Conservation (phyloP, 2,797 vertebrate genomes). For the Dendrocincla tyrannina region DNA sequence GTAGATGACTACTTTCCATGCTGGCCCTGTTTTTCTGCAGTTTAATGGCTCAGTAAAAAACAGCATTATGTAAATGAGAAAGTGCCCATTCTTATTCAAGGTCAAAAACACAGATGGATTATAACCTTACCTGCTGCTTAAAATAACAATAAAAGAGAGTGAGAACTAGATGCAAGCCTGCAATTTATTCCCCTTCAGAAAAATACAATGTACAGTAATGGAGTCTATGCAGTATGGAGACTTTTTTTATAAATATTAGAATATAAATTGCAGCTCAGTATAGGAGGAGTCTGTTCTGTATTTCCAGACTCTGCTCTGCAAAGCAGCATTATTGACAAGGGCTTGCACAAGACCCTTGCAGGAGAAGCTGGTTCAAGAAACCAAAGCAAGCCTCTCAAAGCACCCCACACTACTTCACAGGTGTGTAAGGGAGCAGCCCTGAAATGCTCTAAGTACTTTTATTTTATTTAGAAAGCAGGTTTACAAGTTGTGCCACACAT, state of each 20-base stretch:
- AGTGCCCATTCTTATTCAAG: constrained; percentile 40
- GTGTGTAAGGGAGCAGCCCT: not conserved
- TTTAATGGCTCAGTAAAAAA: constrained; percentile 63
- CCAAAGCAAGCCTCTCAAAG: not conserved
- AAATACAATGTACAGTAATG: not conserved
- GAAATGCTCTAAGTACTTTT: not conserved
- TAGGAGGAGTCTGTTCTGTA: not conserved
- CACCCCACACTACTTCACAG: not conserved
- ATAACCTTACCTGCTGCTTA: constrained; percentile 57
- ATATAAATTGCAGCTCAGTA: not conserved
- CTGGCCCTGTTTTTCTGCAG: constrained; percentile 23
- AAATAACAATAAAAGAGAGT: constrained; percentile 35
- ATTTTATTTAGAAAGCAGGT: not conserved
- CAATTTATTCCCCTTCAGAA: not conserved
- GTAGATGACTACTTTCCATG: constrained; percentile 43
- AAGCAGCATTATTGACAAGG: not conserved
- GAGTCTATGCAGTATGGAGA: not conserved
- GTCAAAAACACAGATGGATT: constrained; percentile 44
- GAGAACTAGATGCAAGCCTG: not conserved
- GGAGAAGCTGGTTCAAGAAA: not conserved
- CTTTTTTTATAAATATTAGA: not conserved
- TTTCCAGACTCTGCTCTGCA: not conserved
- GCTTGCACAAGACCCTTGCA: not conserved
- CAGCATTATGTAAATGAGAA: constrained; percentile 66
- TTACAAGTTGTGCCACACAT: not conserved